phyloP scores from a whole-genome alignment of 2,888 invertebrate species.

The Cheilosia scutellata region DNA sequence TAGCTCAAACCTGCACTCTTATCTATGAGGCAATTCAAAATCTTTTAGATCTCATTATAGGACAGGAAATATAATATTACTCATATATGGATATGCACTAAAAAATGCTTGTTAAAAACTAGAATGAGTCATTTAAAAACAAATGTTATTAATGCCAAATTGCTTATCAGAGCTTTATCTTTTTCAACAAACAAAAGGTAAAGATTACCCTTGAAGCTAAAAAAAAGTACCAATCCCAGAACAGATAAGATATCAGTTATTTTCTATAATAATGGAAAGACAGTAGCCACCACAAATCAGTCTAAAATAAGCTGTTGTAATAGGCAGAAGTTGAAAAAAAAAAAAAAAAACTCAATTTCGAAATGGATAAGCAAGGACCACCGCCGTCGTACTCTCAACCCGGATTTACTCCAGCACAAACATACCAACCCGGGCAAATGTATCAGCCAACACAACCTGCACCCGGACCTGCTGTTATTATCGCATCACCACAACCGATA shows the following conservation, averaged over 20 bases:
- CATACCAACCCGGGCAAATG: constrained; percentile 79
- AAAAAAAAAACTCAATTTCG: not conserved
- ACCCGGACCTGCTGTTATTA: constrained; percentile 24
- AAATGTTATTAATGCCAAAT: too few species aligned
- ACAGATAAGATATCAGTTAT: constrained; percentile 39
- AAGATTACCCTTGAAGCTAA: not conserved
- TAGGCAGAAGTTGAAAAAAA: not conserved
- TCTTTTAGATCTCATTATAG: not conserved
- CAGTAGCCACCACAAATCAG: not conserved
- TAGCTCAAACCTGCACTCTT: too few species aligned
- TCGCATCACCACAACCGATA: not conserved
- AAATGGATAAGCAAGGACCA: constrained; percentile 56
- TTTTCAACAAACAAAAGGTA: not conserved
- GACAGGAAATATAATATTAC: not conserved
- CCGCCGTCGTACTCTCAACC: constrained; percentile 81
- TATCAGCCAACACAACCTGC: not conserved
- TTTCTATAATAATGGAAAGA: not conserved
- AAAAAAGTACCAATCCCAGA: not conserved
- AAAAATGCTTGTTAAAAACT: too few species aligned
- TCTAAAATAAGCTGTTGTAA: not conserved
- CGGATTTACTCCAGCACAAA: constrained; percentile 81
- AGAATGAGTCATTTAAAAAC: too few species aligned
- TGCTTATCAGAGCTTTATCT: not conserved
- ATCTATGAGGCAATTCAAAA: not conserved
- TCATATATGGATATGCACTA: not conserved